These are phyloP conservation scores for Deilephila porcellus DNA, from an alignment of 2,888 invertebrate genomes.

Conservation along the genomic window DNA sequence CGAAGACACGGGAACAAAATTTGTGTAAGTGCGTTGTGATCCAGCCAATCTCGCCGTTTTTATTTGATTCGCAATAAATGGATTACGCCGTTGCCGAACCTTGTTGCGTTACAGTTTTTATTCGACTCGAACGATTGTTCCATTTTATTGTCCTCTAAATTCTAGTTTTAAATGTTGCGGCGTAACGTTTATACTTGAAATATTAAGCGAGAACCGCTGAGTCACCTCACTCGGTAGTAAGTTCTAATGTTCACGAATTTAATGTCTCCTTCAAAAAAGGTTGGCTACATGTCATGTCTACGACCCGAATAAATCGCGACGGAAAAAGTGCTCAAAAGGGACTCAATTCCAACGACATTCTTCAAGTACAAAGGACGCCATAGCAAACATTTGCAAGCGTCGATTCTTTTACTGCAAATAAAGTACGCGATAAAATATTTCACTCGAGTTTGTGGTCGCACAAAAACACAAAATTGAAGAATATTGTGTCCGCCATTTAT, in stretches of 20 bases:
- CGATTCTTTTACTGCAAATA: conserved; percentile 21
- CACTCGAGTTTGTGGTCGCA: not conserved
- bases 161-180: not conserved
- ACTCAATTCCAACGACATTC: conserved; percentile 13
- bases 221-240: not conserved
- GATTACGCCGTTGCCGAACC: conserved; percentile 75
- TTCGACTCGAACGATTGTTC: conserved; percentile 42
- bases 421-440: conserved; percentile 18
- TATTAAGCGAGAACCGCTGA: not conserved
- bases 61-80: conserved; percentile 81
- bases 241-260: conserved; percentile 18
- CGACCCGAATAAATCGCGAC: conserved; percentile 24
- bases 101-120: conserved; percentile 68
- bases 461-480: conserved; percentile 12
- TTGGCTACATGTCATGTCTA: conserved; percentile 16
- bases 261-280: conserved; percentile 18
- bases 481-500: conserved; percentile 17
- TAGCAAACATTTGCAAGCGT: conserved; percentile 13
- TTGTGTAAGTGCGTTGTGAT: conserved; percentile 83
- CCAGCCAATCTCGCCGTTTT: conserved; percentile 79
- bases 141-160: conserved; percentile 18
- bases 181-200: not conserved
- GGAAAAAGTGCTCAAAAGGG: conserved; percentile 12
- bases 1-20: conserved; percentile 81
- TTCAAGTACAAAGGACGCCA: conserved; percentile 21